Conservation (phyloP, 2,888 invertebrate genomes). For the Mythimna loreyi region DNA sequence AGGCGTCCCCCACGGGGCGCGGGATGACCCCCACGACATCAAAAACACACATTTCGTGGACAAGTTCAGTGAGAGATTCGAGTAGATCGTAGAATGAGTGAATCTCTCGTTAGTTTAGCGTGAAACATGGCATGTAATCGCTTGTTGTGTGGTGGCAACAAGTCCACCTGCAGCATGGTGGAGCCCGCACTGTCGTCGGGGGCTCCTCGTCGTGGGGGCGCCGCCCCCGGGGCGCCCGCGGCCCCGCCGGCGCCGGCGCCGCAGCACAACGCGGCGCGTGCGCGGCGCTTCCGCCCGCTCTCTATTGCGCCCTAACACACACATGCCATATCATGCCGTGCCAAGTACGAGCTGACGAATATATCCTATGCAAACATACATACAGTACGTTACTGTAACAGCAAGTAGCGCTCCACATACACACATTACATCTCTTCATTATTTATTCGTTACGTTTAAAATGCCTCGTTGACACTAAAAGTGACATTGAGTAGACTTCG, state of each 20-base stretch:
- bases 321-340: background rate
- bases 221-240: conserved; percentile 70
- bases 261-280: conserved; percentile 84
- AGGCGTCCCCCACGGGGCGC: too few relatives aligned
- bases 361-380: too few relatives aligned
- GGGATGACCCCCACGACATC: too few relatives aligned
- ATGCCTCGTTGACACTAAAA: conserved; percentile 44
- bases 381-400: background rate
- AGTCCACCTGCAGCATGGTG: too few relatives aligned
- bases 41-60: too few relatives aligned
- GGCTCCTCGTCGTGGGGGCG: conserved; percentile 74
- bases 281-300: conserved; percentile 85
- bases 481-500: conserved; percentile 34
- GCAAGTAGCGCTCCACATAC: background rate
- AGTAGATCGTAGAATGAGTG: too few relatives aligned
- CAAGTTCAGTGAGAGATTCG: too few relatives aligned
- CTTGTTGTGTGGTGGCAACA: too few relatives aligned
- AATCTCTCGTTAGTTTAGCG: too few relatives aligned
- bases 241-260: conserved; percentile 70
- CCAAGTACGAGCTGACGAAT: background rate
- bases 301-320: conserved; percentile 81
- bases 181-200: conserved; percentile 72
- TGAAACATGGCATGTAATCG: too few relatives aligned
- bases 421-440: conserved; percentile 33
- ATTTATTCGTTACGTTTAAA: conserved; percentile 45